Base-by-base conservation (phyloP, 2,888 invertebrate species). In the Lathronympha strigana region DNA sequence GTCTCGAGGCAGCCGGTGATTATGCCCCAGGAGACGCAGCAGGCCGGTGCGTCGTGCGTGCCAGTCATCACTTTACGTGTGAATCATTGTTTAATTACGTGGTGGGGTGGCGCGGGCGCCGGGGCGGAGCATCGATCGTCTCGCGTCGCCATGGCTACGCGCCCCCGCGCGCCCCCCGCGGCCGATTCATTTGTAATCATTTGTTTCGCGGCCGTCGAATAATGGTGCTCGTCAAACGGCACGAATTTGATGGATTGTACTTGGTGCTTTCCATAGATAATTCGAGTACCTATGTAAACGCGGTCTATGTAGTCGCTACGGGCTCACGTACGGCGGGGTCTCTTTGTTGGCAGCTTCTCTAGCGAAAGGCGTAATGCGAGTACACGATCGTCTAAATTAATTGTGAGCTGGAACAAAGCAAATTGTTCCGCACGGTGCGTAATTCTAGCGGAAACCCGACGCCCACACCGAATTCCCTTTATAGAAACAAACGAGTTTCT, bases 181-280 rank as follows among this genome's bases (percentile, higher is more conserved):
- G 83, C 79, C 82, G 78, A 86, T 89, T 88, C 90, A 90, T 90
- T 91, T 91, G 91, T 91, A 88, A 91, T 90, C 91, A 90, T 92
- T 92, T 92, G 91, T 90, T 92, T 91, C 88, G 85, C 83, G 79
- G 82, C 83, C 82, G 79, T 85, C 87, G 85, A 85, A 90, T 89
- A 87, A 88, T 85, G 86, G 84, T 76, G 77, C 80, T 84, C 82
- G 83, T 87, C 86, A 85, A 86, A 88, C 79, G 77, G 80, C 76
- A 83, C 74, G 80, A 86, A 86, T 87, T 86, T 90, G 87, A 91
- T 90, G 81, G 84, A 90, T 90, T 80, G 66, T 68, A 61, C 63
- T 58, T 31, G 36, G 55, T 25, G 57, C 72, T 64, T 71, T 74
- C 74, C 69, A 72, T 75, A 76, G 66, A 69, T 69, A 69, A 75